Percentiles rank a stretch among this genome's conserved stretches.
phyloP scores from a whole-genome alignment of 2,113 vertebrate genomes.

The Rhinogobius similis region DNA sequence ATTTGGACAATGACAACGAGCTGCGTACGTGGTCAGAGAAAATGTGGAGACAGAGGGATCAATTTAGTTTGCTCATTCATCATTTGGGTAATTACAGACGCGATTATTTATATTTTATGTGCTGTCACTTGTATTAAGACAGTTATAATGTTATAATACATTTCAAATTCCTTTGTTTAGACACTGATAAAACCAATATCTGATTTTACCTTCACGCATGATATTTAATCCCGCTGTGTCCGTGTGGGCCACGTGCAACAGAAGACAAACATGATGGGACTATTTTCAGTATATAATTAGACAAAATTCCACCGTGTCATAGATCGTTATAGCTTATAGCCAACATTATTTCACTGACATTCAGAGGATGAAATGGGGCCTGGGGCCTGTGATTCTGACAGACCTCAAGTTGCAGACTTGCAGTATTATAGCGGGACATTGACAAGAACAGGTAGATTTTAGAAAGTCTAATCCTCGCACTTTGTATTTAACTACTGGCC shows the following conservation, averaged over 20 bases:
- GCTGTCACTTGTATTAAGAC: background rate
- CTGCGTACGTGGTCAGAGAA: background rate
- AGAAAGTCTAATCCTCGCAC: constrained; percentile 68
- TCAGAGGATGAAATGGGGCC: background rate
- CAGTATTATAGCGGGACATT: background rate
- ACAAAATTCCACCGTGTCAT: background rate
- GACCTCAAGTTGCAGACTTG: background rate
- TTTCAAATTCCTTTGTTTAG: background rate
- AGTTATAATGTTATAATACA: background rate
- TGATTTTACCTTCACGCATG: background rate
- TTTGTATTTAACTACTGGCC: constrained; percentile 70
- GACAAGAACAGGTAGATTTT: background rate
- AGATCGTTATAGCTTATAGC: background rate
- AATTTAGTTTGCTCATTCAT: background rate
- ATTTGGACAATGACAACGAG: constrained; percentile 15
- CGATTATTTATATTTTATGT: background rate
- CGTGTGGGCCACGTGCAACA: background rate
- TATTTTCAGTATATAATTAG: background rate
- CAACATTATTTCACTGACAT: background rate
- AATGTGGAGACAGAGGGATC: background rate
- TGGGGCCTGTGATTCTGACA: background rate
- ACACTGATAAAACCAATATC: background rate
- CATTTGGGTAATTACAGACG: background rate
- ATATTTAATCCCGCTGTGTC: background rate
- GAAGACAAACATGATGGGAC: background rate